A percentile compares a stretch with the other conserved stretches of the same genome.
Conservation (phyloP, 2,113 vertebrate genomes). For the Ciconia boyciana region DNA sequence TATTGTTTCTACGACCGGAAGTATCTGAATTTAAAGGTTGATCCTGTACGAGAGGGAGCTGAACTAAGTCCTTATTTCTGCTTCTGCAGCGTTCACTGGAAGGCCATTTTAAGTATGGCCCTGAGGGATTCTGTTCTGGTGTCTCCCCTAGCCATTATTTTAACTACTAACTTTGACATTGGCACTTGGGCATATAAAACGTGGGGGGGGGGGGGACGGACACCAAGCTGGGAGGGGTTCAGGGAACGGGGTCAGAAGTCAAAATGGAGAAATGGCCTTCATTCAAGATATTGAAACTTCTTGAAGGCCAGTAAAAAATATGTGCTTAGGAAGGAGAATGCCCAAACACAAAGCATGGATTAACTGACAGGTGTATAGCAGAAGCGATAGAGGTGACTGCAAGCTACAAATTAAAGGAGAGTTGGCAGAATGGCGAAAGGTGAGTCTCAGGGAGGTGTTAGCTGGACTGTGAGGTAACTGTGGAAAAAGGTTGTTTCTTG, state of each 20-base stretch:
- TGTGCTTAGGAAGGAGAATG: background rate
- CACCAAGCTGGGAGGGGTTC: background rate
- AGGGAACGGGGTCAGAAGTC: background rate
- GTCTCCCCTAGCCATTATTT: background rate
- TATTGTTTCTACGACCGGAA: background rate
- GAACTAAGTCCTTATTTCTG: background rate
- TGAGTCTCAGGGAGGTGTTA: background rate
- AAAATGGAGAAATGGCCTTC: background rate
- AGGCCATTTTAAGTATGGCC: background rate
- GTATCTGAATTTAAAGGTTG: background rate
- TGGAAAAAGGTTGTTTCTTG: background rate
- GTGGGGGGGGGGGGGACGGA: too few species aligned
- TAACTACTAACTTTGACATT: background rate
- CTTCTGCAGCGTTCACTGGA: background rate
- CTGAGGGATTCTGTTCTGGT: background rate
- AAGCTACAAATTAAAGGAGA: background rate
- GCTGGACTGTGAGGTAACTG: background rate
- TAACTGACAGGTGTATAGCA: background rate
- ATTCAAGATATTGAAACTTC: background rate
- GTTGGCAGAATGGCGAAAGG: fast-evolving
- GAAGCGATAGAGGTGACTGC: background rate
- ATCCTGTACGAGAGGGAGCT: background rate
- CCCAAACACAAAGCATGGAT: background rate
- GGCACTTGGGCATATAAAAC: background rate
- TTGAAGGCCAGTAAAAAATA: background rate